Conservation (phyloP, 2,888 invertebrate species). For the Apodemia duryi region DNA sequence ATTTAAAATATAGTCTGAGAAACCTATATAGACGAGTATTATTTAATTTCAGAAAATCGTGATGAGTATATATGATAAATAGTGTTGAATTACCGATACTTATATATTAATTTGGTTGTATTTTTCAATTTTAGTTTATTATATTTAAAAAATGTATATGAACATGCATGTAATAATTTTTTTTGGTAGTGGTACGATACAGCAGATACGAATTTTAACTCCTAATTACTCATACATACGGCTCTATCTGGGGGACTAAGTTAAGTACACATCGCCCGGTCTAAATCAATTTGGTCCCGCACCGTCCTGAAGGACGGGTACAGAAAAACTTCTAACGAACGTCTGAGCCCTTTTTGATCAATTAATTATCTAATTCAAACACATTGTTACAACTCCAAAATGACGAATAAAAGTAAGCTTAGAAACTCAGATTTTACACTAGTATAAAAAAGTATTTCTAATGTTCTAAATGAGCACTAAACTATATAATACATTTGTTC, state of each 20-base stretch:
- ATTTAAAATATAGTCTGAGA: too few species aligned
- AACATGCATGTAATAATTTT: too few species aligned
- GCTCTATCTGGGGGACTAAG: conserved; percentile 12
- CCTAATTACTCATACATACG: background rate
- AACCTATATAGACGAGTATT: too few species aligned
- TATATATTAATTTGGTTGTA: too few species aligned
- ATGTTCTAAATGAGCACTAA: background rate
- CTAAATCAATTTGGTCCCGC: conserved; percentile 65
- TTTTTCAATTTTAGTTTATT: too few species aligned
- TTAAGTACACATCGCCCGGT: conserved; percentile 43
- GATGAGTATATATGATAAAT: too few species aligned
- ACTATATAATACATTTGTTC: too few species aligned
- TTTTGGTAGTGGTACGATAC: background rate
- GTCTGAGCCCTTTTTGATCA: conserved; percentile 68
- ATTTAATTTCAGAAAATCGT: too few species aligned
- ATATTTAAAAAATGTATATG: too few species aligned
- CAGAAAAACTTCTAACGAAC: conserved; percentile 70
- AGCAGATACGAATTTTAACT: background rate
- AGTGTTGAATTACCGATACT: too few species aligned
- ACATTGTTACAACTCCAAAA: conserved; percentile 44
- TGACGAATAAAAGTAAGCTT: background rate
- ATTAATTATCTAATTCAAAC: conserved; percentile 67
- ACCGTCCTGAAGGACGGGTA: conserved; percentile 29
- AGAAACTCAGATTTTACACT: background rate
- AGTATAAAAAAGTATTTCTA: background rate